Percentiles rank a stretch among this genome's conserved stretches.
These are phyloP conservation scores for Tetragnatha versicolor DNA, from an alignment of 1,140 invertebrate species.

Conservation along the genomic window DNA sequence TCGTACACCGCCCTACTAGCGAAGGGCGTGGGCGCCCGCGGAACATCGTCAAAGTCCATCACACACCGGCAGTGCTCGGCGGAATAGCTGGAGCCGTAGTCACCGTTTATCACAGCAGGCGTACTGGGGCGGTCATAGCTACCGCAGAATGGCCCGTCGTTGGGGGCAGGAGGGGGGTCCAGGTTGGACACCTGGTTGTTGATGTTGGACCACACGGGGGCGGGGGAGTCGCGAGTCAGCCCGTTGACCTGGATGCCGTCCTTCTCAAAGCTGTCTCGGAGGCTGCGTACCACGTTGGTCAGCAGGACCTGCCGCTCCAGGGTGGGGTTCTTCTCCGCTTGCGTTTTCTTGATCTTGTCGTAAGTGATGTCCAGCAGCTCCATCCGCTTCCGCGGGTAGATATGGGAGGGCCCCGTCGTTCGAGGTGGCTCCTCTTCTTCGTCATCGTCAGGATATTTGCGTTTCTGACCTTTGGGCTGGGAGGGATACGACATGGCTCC, in stretches of 20 bases:
- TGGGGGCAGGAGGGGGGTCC: neutral
- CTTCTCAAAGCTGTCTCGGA: conserved; percentile 88
- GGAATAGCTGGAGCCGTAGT: conserved; percentile 7
- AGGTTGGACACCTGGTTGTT: conserved; percentile 25
- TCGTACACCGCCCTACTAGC: neutral
- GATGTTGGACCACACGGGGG: neutral
- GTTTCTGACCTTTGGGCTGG: conserved; percentile 44
- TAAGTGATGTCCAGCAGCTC: conserved; percentile 91
- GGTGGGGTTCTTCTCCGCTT: conserved; percentile 87
- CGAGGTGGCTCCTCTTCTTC: conserved; percentile 22
- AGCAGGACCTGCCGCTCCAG: conserved; percentile 91
- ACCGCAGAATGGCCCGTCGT: neutral
- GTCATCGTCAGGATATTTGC: conserved; percentile 47
- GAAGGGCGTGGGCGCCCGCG: conserved; percentile 57
- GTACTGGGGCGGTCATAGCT: conserved; percentile 7
- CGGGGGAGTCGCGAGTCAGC: conserved; percentile 3
- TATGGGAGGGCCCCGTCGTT: conserved; percentile 60
- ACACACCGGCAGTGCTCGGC: conserved; percentile 56
- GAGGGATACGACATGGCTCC: conserved; percentile 42
- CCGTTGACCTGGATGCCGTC: conserved; percentile 68
- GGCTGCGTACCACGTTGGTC: conserved; percentile 88
- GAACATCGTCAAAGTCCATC: conserved; percentile 55
- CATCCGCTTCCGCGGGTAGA: conserved; percentile 82
- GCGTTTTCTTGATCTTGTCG: conserved; percentile 86
- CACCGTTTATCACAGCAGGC: conserved; percentile 31